Evolutionary conservation across 2,888 invertebrate genomes (phyloP), one percentile per base, ranked within the genome.

Genomic region (Macrosiphum euphorbiae): DNA sequence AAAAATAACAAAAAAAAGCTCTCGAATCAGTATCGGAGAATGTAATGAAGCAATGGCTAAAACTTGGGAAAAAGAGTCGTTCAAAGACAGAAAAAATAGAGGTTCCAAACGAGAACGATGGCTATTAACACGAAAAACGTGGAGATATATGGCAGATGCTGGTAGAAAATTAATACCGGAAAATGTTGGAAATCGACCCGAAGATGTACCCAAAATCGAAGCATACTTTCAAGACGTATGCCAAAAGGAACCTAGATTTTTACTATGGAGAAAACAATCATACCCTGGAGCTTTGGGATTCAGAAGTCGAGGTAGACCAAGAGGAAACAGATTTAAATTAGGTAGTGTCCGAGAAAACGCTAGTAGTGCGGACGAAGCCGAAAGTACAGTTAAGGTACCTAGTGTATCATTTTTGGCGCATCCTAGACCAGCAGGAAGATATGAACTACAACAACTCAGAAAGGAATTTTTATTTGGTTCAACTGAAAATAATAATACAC

Each of bases 111-210:
- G 97, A 95, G 98, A 98, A 96, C 97, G 98, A 96, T 98, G 98
- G 98, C 96, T 98, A 94, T 96, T 98, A 94, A 98, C 98, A 88
- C 96, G 98, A 94, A 98, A 98, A 96, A 98, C 98, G 90, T 98
- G 98, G 98, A 97, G 98, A 95, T 98, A 98, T 96, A 98, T 98
- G 98, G 97, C 98, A n/a, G 98, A 98, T 95, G 98, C 98, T 58
- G 98, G 98, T 88, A 97, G 98, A 94, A 97, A 98, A 95, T 96
- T 98, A 91, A 97, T 98, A 94, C 98, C 98, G n/a, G 98, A 98
- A 91, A 97, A 98, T 44, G 61, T 52, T 8, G 97, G 97, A 95
- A 97, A 97, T 96, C 96, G 97, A 10, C 96, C 96, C 1, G 98
- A 98, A 95, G 98, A 98, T 95, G 96, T 98, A 94, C 97, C 98